Evolutionary conservation across 2,888 invertebrate species (phyloP).

Genomic region (Aleiodes alternator): DNA sequence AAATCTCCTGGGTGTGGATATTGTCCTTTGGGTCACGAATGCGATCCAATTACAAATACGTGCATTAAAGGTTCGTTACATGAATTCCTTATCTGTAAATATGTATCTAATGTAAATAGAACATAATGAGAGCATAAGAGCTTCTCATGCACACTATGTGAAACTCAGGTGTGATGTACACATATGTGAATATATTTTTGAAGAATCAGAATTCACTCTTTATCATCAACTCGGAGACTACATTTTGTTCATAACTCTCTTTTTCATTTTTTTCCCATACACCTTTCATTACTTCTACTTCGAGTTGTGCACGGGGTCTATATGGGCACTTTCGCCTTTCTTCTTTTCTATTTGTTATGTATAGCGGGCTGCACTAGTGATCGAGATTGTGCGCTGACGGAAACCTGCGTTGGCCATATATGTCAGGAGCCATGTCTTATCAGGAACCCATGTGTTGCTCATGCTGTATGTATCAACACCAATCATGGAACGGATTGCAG

Average conservation of each 20-base stretch:
- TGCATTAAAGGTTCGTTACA: slow-evolving; percentile 86
- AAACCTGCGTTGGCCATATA: slow-evolving; percentile 89
- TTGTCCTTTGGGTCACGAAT: slow-evolving; percentile 86
- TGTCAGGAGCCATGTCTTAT: slow-evolving; percentile 92
- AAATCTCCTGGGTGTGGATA: slow-evolving; percentile 75
- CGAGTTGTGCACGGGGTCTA: slow-evolving; percentile 52
- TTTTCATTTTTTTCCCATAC: slow-evolving; percentile 27
- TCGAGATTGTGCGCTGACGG: slow-evolving; percentile 89
- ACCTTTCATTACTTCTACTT: slow-evolving; percentile 32
- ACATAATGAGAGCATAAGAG: slow-evolving; percentile 26
- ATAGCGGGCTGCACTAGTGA: slow-evolving; percentile 90
- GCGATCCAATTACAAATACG: slow-evolving; percentile 87
- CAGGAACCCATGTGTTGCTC: slow-evolving; percentile 88
- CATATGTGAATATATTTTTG: slow-evolving; percentile 23
- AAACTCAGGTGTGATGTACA: slow-evolving; percentile 38
- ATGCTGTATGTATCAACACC: slow-evolving; percentile 91
- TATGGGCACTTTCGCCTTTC: slow-evolving; percentile 66
- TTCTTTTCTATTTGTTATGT: slow-evolving; percentile 25
- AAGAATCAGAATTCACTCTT: not conserved
- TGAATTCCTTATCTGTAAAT: slow-evolving; percentile 63
- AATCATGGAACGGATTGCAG: slow-evolving; percentile 92
- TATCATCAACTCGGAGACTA: slow-evolving; percentile 37
- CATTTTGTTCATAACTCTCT: slow-evolving; percentile 32
- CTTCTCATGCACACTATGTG: slow-evolving; percentile 33
- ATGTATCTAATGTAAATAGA: slow-evolving; percentile 71